Evolutionary conservation across 2,113 vertebrate genomes (phyloP).

Genomic region (Phalacrocorax brasilianus): DNA sequence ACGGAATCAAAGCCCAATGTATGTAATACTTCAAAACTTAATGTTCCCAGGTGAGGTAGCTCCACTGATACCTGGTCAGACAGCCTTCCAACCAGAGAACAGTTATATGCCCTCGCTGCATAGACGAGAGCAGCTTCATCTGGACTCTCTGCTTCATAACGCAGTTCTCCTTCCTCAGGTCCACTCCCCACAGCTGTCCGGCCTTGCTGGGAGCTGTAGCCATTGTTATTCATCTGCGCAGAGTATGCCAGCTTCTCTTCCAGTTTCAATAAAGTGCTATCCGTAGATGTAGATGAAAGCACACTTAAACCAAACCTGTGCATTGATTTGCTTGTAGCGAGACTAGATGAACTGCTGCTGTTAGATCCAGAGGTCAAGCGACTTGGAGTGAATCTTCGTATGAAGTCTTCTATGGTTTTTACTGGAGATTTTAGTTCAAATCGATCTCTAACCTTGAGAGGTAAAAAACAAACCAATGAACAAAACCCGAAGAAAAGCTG

Average conservation of each 20-base stretch:
- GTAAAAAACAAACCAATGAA: background rate
- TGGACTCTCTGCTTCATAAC: conserved; percentile 93
- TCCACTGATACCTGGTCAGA: conserved; percentile 92
- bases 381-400: conserved; percentile 91
- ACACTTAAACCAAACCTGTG: conserved; percentile 75
- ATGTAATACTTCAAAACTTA: conserved; percentile 93
- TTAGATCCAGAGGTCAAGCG: conserved; percentile 88
- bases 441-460: conserved; percentile 83
- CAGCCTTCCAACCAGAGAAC: conserved; percentile 86
- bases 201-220: conserved; percentile 61
- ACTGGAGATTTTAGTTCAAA: conserved; percentile 93
- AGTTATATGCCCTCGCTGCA: conserved; percentile 91
- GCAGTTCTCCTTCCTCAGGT: conserved; percentile 78
- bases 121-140: conserved; percentile 97
- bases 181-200: background rate
- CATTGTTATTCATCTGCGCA: conserved; percentile 54
- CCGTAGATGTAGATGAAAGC: conserved; percentile 78
- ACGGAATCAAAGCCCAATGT: conserved; percentile 92
- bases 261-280: conserved; percentile 82
- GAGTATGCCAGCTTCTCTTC: conserved; percentile 74
- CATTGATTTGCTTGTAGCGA: conserved; percentile 79
- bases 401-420: conserved; percentile 96
- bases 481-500: background rate
- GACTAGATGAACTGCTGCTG: conserved; percentile 87
- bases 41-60: conserved; percentile 89